phyloP scores from a whole-genome alignment of 2,113 vertebrate species.

The Phalacrocorax brasilianus region DNA sequence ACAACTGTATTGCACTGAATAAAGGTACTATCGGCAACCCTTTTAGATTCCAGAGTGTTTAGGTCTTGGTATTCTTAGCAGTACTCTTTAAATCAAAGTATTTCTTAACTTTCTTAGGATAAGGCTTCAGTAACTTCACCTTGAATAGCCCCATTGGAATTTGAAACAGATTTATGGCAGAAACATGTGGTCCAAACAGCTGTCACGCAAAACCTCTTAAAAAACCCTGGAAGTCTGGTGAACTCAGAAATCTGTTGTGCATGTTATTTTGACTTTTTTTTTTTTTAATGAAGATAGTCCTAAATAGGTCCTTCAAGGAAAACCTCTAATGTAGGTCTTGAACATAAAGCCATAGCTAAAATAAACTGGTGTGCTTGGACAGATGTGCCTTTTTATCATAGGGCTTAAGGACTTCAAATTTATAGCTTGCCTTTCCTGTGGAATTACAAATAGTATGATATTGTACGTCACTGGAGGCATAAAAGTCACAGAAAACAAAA shows the following conservation, averaged over 20 bases:
- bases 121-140: background rate
- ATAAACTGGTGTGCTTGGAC: background rate
- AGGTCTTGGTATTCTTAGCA: background rate
- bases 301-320: background rate
- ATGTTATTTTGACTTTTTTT: background rate
- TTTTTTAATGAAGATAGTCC: background rate
- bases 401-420: background rate
- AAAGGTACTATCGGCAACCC: background rate
- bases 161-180: constrained; percentile 33
- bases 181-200: constrained; percentile 3
- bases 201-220: background rate
- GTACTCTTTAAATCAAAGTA: background rate
- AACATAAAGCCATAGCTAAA: background rate
- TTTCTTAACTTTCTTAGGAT: background rate
- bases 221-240: background rate
- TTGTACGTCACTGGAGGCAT: background rate
- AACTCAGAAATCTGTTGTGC: background rate
- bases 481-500: constrained; percentile 22
- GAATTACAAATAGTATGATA: constrained; percentile 4
- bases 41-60: background rate
- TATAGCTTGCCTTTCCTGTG: background rate
- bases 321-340: background rate
- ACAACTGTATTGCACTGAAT: background rate
- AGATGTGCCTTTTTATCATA: background rate
- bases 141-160: constrained; percentile 20